phyloP scores from a whole-genome alignment of 2,113 vertebrate species.

The Puntigrus tetrazona region DNA sequence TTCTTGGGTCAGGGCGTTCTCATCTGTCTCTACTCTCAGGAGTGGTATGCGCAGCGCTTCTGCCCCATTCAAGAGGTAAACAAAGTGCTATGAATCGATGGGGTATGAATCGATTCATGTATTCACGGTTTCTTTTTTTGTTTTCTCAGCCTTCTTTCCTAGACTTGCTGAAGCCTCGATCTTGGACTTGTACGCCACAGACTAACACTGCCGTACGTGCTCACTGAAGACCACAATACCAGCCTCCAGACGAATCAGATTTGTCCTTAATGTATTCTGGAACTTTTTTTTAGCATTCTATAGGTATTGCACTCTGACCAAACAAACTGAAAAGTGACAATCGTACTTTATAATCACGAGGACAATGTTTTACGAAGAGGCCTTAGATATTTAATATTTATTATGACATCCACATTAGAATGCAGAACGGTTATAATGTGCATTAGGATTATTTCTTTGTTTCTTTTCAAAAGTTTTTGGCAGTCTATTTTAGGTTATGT shows the following conservation, averaged over 20 bases:
- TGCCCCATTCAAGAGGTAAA: conserved; percentile 88
- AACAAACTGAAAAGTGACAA: not conserved
- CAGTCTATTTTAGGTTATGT: not conserved
- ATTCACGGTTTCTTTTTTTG: conserved; percentile 15
- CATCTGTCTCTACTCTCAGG: conserved; percentile 93
- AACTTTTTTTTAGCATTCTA: conserved; percentile 30
- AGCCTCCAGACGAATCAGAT: conserved; percentile 42
- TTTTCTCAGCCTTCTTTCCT: conserved; percentile 81
- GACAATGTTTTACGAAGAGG: conserved; percentile 50
- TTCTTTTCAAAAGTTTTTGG: not conserved
- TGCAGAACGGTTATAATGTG: not conserved
- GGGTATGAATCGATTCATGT: not conserved
- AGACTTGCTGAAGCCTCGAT: conserved; percentile 87
- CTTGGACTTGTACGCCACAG: conserved; percentile 84
- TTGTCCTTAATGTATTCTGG: conserved; percentile 21
- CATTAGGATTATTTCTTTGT: not conserved
- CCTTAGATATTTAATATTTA: conserved; percentile 57
- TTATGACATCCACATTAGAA: conserved; percentile 25
- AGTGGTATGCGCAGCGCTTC: conserved; percentile 92
- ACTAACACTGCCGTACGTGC: conserved; percentile 7
- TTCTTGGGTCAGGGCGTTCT: conserved; percentile 91
- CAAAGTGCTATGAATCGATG: too few relatives aligned
- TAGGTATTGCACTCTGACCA: conserved; percentile 55
- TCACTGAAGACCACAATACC: not conserved
- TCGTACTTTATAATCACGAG: not conserved